These are phyloP conservation scores for Lepilemur septentrionalis DNA, from an alignment of 2,797 vertebrate species.

Conservation along the genomic window DNA sequence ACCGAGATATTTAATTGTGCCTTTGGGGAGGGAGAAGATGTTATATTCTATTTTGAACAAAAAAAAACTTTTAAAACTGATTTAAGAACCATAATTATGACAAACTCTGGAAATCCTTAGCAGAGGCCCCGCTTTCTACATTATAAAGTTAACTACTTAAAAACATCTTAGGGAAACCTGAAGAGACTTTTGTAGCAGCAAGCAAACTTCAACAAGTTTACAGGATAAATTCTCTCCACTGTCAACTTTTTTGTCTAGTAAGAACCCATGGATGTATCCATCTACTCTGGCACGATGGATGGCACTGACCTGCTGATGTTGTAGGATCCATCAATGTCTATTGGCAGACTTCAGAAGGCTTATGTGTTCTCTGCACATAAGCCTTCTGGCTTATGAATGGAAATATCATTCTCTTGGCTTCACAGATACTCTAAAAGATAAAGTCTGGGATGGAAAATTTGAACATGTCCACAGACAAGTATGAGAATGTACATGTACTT, in stretches of 20 bases:
- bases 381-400: not conserved
- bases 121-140: slow-evolving; percentile 53
- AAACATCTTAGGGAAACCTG: slow-evolving; percentile 65
- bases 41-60: slow-evolving; percentile 76
- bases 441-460: not conserved
- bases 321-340: slow-evolving; percentile 48
- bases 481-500: not conserved
- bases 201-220: slow-evolving; percentile 75
- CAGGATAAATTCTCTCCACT: slow-evolving; percentile 69
- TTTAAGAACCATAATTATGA: slow-evolving; percentile 77
- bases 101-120: slow-evolving; percentile 66
- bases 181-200: slow-evolving; percentile 72
- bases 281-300: slow-evolving; percentile 64
- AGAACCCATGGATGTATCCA: slow-evolving; percentile 72
- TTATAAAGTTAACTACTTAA: slow-evolving; percentile 77
- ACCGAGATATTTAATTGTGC: slow-evolving; percentile 75
- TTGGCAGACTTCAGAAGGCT: not conserved
- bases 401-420: not conserved
- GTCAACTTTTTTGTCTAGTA: slow-evolving; percentile 73
- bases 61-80: slow-evolving; percentile 77
- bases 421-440: not conserved
- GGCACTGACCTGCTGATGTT: slow-evolving; percentile 54
- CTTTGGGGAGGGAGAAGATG: slow-evolving; percentile 29
- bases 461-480: not conserved
- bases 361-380: slow-evolving; percentile 52